Conservation (phyloP, 2,113 vertebrate species). For the Eulacestoma nigropectus region DNA sequence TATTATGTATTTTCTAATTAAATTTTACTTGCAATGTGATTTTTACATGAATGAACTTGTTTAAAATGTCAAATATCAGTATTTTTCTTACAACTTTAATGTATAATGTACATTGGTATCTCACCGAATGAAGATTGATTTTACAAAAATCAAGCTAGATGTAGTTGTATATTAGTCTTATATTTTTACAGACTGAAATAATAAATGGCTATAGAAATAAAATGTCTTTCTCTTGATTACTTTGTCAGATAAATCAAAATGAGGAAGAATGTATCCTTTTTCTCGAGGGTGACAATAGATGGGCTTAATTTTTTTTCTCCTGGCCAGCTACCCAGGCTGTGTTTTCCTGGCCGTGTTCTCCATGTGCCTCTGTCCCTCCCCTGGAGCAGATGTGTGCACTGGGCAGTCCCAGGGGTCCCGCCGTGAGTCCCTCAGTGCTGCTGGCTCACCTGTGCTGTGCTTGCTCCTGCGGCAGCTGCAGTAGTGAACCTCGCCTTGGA, state of each 20-base stretch:
- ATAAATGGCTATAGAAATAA: constrained; percentile 72
- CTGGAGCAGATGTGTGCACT: not conserved
- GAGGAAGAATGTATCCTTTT: not conserved
- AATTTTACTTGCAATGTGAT: constrained; percentile 79
- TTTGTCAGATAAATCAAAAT: not conserved
- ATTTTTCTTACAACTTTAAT: constrained; percentile 84
- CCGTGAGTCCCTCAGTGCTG: not conserved
- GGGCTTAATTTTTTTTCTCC: rapidly evolving
- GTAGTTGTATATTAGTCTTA: constrained; percentile 75
- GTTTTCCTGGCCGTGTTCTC: not conserved
- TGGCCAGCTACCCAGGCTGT: not conserved
- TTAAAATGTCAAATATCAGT: constrained; percentile 83
- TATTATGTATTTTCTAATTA: constrained; percentile 81
- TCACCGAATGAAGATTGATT: constrained; percentile 79
- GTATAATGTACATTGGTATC: constrained; percentile 78
- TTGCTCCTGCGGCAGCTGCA: not conserved
- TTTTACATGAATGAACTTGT: constrained; percentile 81
- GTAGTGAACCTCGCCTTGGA: no score
- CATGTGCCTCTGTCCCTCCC: not conserved
- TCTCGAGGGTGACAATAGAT: not conserved
- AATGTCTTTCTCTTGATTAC: not conserved
- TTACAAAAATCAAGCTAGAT: constrained; percentile 77
- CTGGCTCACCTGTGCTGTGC: not conserved
- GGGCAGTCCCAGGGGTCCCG: not conserved
- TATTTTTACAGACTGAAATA: constrained; percentile 80